Conservation (phyloP, 2,113 vertebrate species). For the Oophaga pumilio region DNA sequence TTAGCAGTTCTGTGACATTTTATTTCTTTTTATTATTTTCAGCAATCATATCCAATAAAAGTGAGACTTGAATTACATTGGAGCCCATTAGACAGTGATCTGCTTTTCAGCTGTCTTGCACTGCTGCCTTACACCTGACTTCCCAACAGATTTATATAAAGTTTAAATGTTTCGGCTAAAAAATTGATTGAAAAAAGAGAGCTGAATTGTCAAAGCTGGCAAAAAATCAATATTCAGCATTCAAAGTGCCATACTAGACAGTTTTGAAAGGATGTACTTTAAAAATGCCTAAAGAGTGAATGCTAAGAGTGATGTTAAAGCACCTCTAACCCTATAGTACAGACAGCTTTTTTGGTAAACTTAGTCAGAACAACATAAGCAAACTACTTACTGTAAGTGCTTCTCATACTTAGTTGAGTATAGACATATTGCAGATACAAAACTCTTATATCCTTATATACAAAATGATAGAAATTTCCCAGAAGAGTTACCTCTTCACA, state of each 20-base stretch:
- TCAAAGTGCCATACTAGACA: neutral
- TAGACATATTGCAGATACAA: too few relatives aligned
- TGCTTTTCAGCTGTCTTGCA: constrained; percentile 46
- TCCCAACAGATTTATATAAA: constrained; percentile 40
- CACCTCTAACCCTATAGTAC: too few relatives aligned
- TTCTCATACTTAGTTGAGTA: too few relatives aligned
- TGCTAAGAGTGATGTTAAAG: neutral
- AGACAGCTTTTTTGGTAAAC: too few relatives aligned
- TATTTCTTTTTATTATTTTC: constrained; percentile 46
- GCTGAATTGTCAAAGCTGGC: neutral
- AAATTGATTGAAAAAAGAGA: constrained; percentile 17
- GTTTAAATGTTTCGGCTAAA: constrained; percentile 31
- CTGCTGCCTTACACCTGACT: constrained; percentile 29
- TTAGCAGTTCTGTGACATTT: constrained; percentile 43
- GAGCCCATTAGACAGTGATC: constrained; percentile 36
- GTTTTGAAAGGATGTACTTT: neutral
- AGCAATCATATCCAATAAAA: constrained; percentile 48
- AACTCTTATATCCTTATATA: too few relatives aligned
- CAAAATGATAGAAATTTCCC: too few relatives aligned
- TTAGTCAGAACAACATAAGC: too few relatives aligned
- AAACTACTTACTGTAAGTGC: too few relatives aligned
- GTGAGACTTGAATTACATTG: constrained; percentile 43
- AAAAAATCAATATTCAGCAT: neutral
- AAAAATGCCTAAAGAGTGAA: neutral
- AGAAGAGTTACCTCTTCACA: too few relatives aligned